Conservation (phyloP, 2,113 vertebrate species). For the Galbula dea region DNA sequence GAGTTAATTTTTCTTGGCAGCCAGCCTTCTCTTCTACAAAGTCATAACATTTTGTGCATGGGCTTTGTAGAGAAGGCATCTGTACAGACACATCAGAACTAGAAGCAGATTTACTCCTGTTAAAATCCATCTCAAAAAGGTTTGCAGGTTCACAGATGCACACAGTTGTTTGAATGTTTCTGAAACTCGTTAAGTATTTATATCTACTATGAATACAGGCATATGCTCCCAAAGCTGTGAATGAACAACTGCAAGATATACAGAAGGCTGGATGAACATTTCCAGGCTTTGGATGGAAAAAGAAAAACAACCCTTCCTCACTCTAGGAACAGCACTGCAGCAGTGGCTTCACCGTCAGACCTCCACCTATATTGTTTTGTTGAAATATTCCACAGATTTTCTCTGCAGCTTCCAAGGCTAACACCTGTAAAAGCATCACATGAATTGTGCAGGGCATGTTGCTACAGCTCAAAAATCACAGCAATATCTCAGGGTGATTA, state of each 20-base stretch:
- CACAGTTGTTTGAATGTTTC: background rate
- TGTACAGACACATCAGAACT: background rate
- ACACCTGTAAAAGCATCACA: background rate
- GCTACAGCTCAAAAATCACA: slow-evolving; percentile 5
- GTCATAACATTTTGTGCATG: background rate
- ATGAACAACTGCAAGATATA: background rate
- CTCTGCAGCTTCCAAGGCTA: background rate
- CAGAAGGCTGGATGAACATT: background rate
- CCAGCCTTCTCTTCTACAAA: background rate
- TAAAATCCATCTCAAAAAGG: slow-evolving; percentile 9
- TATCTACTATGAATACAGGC: background rate
- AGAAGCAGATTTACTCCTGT: background rate
- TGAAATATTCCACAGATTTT: slow-evolving; percentile 3
- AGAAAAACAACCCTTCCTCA: background rate
- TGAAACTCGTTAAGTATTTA: background rate
- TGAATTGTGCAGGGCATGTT: background rate
- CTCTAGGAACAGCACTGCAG: background rate
- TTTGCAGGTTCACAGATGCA: background rate
- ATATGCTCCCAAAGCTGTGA: slow-evolving; percentile 22
- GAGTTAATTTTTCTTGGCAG: slow-evolving; percentile 32
- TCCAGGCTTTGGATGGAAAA: background rate
- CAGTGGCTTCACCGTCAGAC: background rate
- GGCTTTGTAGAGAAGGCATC: background rate
- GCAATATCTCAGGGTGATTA: background rate
- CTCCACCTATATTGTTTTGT: background rate